A percentile compares a stretch with the other conserved stretches of the same genome.
These are phyloP conservation scores for Agrotis puta DNA, from an alignment of 2,888 invertebrate genomes.

Conservation along the genomic window DNA sequence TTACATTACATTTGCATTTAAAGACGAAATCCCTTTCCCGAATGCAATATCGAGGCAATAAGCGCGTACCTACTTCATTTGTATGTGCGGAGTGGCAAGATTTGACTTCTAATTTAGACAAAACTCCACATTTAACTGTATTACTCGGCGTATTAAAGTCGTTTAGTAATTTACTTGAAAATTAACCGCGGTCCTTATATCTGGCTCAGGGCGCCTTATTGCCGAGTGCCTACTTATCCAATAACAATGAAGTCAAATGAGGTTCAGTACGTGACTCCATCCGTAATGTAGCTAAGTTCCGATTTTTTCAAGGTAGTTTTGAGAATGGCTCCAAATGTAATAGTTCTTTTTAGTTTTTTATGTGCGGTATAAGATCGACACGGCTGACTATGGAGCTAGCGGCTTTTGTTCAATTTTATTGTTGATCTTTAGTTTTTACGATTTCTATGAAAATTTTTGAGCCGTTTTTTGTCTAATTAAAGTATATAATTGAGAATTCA, in stretches of 20 bases:
- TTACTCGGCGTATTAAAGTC: conserved; percentile 60
- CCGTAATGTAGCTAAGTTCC: conserved; percentile 41
- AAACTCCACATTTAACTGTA: conserved; percentile 61
- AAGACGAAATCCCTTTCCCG: conserved; percentile 58
- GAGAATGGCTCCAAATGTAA: conserved; percentile 35
- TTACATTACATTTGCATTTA: conserved; percentile 66
- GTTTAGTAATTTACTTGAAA: conserved; percentile 67
- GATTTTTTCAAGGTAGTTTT: conserved; percentile 53
- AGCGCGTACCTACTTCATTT: conserved; percentile 60
- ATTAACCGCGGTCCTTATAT: conserved; percentile 65
- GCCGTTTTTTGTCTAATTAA: neutral
- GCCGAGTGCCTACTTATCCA: conserved; percentile 59
- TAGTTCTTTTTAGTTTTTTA: conserved; percentile 26
- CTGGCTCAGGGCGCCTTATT: conserved; percentile 57
- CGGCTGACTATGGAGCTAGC: neutral
- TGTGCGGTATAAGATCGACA: neutral
- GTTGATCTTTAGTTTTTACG: neutral
- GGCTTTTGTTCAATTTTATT: conserved; percentile 6
- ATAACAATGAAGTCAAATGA: conserved; percentile 68
- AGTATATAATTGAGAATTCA: neutral
- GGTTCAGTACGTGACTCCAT: conserved; percentile 59
- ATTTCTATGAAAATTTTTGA: neutral
- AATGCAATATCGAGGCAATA: conserved; percentile 60
- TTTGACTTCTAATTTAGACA: conserved; percentile 65
- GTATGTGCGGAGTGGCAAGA: conserved; percentile 58